These are phyloP conservation scores for Melanotaenia boesemani DNA, from an alignment of 2,797 vertebrate species.

Conservation along the genomic window DNA sequence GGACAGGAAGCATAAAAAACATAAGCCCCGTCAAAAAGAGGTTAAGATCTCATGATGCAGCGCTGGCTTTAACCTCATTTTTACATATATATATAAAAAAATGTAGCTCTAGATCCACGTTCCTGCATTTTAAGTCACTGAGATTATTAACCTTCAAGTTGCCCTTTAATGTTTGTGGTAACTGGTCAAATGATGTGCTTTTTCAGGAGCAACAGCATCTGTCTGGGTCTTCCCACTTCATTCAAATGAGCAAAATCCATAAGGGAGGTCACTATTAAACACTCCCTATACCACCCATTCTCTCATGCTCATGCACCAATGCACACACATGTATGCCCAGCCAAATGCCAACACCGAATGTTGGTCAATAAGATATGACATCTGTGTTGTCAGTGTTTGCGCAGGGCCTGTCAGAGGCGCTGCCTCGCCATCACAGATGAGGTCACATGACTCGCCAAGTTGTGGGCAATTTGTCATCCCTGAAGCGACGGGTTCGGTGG, in stretches of 20 bases:
- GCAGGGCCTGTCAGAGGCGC: constrained; percentile 47
- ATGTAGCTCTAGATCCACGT: no score
- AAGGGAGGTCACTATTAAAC: constrained; percentile 8
- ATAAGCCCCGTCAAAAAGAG: no score
- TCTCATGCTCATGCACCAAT: constrained; percentile 3
- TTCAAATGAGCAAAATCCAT: background rate
- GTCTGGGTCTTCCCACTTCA: background rate
- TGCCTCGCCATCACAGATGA: constrained; percentile 33
- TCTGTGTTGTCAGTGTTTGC: constrained; percentile 47
- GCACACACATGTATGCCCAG: constrained; percentile 8
- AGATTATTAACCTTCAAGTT: no score
- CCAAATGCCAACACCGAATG: constrained; percentile 56
- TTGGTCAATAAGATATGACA: constrained; percentile 71
- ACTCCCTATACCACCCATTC: background rate
- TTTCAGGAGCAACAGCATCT: no score
- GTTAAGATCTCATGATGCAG: no score
- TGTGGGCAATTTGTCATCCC: constrained; percentile 52
- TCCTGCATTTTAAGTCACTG: no score
- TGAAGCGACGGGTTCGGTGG: constrained; percentile 48
- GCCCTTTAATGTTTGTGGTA: background rate
- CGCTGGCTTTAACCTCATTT: no score
- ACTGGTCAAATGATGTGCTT: background rate
- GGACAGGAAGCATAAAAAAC: no score
- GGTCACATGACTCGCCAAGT: constrained; percentile 53
- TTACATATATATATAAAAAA: no score